phyloP scores from a whole-genome alignment of 2,113 vertebrate species.

The Pheucticus melanocephalus region DNA sequence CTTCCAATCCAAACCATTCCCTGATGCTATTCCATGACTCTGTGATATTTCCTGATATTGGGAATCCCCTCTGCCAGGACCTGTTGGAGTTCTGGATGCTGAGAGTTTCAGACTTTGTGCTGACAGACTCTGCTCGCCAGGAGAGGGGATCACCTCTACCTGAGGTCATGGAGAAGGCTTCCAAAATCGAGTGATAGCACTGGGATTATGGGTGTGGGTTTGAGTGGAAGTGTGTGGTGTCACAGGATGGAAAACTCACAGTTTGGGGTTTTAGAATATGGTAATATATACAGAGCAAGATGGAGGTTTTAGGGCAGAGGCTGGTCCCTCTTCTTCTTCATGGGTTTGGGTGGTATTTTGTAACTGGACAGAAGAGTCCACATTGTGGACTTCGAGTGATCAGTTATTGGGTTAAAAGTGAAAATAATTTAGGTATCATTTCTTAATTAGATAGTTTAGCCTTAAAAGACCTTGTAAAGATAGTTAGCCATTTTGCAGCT shows the following conservation, averaged over 20 bases:
- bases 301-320: too few species aligned
- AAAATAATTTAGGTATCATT: too few species aligned
- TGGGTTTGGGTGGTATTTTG: too few species aligned
- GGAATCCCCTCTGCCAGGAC: not conserved
- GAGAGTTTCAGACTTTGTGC: not conserved
- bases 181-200: not conserved
- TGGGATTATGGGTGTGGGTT: not conserved
- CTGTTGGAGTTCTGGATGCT: not conserved
- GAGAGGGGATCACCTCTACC: not conserved
- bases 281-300: not conserved
- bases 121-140: not conserved
- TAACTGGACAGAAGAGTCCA: too few species aligned
- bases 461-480: too few species aligned
- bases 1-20: not conserved
- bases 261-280: not conserved
- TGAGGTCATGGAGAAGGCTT: not conserved
- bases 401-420: too few species aligned
- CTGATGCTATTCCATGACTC: accelerated
- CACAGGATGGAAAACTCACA: not conserved
- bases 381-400: too few species aligned
- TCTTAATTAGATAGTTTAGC: too few species aligned
- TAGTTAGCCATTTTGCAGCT: too few species aligned
- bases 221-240: not conserved
- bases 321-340: too few species aligned
- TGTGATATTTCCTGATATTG: accelerated